These are phyloP conservation scores for Tortricodes alternella DNA, from an alignment of 2,888 invertebrate species.

Conservation along the genomic window DNA sequence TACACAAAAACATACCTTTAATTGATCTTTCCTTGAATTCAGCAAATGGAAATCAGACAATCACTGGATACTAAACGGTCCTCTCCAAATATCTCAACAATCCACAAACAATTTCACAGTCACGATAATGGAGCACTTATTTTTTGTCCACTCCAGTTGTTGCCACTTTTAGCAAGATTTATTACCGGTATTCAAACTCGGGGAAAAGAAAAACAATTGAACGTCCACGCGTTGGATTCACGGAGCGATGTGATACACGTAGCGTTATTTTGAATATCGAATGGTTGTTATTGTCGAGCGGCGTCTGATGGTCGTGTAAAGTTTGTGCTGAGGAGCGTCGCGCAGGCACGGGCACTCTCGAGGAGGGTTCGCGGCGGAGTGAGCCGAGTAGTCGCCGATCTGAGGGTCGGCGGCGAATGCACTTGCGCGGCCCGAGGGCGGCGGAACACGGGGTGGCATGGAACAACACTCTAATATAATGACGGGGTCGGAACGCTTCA, in stretches of 20 bases:
- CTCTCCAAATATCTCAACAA: conserved; percentile 45
- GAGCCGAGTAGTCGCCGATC: no score
- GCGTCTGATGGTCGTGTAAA: conserved; percentile 65
- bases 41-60: conserved; percentile 31
- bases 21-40: conserved; percentile 30
- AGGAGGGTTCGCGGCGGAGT: conserved; percentile 64
- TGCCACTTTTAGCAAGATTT: conserved; percentile 58
- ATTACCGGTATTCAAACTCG: conserved; percentile 28
- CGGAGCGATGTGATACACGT: not conserved
- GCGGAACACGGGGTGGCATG: conserved; percentile 68
- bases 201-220: not conserved
- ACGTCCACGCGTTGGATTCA: not conserved
- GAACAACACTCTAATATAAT: conserved; percentile 82
- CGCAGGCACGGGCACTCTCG: conserved; percentile 48
- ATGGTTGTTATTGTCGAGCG: conserved; percentile 39
- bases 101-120: conserved; percentile 64
- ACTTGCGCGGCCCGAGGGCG: conserved; percentile 48
- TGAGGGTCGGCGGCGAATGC: conserved; percentile 37
- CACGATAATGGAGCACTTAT: conserved; percentile 52
- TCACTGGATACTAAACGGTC: conserved; percentile 36
- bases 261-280: conserved; percentile 24
- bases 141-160: conserved; percentile 60
- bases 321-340: conserved; percentile 53
- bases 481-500: conserved; percentile 82
- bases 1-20: conserved; percentile 40